Evolutionary conservation across 2,113 vertebrate species (phyloP), one percentile per base, ranked within the genome.

Genomic region (Seriola dumerili): DNA sequence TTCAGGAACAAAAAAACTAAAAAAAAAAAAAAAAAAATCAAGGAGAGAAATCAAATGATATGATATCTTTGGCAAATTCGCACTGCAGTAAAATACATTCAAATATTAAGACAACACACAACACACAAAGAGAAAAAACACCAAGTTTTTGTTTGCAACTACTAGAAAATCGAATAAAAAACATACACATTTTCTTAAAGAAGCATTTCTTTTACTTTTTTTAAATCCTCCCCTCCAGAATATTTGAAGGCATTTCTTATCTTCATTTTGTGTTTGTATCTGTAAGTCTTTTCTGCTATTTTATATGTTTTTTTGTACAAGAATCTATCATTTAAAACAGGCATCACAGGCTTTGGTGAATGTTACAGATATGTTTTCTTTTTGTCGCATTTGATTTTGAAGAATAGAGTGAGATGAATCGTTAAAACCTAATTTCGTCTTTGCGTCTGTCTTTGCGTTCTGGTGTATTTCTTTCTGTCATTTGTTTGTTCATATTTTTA

Each of bases 151-250:
- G 96, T 94, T 95, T 90, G 88, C 90, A 93, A 96, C 97, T 97
- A 99, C 98, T 98, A 98, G 97, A 97, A 99, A 98, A 98, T 98
- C 95, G 96, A 97, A 97, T 98, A 99, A 96, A 99, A 99, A 99
- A 99, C 97, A 96, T 97, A 98, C 97, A 99, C 96, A 96, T 96
- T 97, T 93, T 95, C 89, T 95, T 96, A 96, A 98, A 97, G 97
- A 98, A 97, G 96, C 96, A 94, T 95, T 96, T 97, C 95, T 95
- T 96, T 96, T 95, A 92, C 94, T 95, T 94, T 87, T 90, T 91
- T 89, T 64, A 80, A 94, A 91, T 94, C 84, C 90, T 95, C 95
- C 95, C 95, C 93, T 96, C 94, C 95, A 91, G 81, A 93, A 88
- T 91, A 89, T 88, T 96, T 84, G 96, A 99, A 97, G 97, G 97